These are phyloP conservation scores for Lepidocolaptes lacrymiger DNA, from an alignment of 2,797 vertebrate species.

Conservation along the genomic window DNA sequence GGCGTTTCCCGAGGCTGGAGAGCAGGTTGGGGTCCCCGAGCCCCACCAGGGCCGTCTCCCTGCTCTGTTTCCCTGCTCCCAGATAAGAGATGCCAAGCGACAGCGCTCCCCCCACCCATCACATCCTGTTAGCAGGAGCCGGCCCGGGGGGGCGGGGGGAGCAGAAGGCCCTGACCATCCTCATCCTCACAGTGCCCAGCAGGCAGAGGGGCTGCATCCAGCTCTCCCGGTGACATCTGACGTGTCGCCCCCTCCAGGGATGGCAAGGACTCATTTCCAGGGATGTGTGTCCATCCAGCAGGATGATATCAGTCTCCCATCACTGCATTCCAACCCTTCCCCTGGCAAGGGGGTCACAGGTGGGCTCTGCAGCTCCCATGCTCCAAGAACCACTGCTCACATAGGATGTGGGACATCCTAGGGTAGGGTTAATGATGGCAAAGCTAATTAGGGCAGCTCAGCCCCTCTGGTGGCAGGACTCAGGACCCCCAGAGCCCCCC, in stretches of 20 bases:
- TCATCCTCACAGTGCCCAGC: background rate
- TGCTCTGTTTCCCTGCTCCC: background rate
- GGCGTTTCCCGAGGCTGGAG: background rate
- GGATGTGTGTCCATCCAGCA: background rate
- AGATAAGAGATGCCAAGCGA: background rate
- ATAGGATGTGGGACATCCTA: fast-evolving
- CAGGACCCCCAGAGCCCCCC: background rate
- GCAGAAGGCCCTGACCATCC: background rate
- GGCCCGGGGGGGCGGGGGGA: background rate
- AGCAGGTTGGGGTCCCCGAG: background rate
- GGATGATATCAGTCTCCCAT: fast-evolving
- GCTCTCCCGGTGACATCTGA: background rate
- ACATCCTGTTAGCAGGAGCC: constrained; percentile 9
- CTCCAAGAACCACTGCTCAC: fast-evolving
- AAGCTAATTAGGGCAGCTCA: constrained; percentile 22
- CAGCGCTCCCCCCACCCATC: constrained; percentile 12
- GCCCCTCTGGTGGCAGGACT: background rate
- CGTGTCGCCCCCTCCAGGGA: background rate
- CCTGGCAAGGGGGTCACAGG: fast-evolving
- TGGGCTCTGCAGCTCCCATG: background rate
- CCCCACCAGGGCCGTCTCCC: background rate
- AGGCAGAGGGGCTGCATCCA: background rate
- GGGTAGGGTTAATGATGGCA: background rate
- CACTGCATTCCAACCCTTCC: background rate
- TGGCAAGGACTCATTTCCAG: fast-evolving